These are phyloP conservation scores for Spongilla lacustris DNA, from an alignment of 37 sponge, comb jelly and placozoan genomes.

Conservation along the genomic window DNA sequence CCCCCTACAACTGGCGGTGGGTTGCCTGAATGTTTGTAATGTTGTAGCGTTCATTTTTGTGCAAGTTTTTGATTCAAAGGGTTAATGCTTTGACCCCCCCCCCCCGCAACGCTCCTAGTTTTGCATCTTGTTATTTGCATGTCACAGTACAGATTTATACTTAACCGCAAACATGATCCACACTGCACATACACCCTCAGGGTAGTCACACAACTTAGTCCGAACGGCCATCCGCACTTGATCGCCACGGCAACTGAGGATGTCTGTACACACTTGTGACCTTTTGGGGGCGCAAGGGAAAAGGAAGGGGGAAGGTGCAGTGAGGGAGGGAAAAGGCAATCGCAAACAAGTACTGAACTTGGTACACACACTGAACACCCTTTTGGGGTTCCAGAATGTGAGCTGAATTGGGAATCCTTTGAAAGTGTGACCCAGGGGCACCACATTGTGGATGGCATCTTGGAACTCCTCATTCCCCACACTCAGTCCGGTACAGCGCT, in stretches of 20 bases:
- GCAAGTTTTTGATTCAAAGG: not conserved
- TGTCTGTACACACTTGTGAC: constrained; percentile 91
- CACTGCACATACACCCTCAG: constrained; percentile 89
- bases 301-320: not conserved
- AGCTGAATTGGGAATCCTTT: constrained; percentile 98
- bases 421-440: constrained; percentile 93
- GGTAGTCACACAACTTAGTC: constrained; percentile 78
- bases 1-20: not conserved
- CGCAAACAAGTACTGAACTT: constrained; percentile 54
- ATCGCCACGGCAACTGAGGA: constrained; percentile 90
- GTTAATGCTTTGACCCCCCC: no score
- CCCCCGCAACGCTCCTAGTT: not conserved
- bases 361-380: constrained; percentile 79
- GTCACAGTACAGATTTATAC: constrained; percentile 81
- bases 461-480: constrained; percentile 94
- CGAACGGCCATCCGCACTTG: constrained; percentile 83
- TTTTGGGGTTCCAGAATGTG: constrained; percentile 64
- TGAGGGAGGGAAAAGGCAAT: not conserved
- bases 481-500: constrained; percentile 78
- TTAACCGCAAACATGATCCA: constrained; percentile 98
- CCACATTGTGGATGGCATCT: constrained; percentile 79
- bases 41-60: not conserved
- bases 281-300: constrained; percentile 11
- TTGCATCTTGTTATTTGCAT: not conserved
- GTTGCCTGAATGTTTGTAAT: not conserved